These are phyloP conservation scores for Heteractis magnifica DNA, from an alignment of 92 coral and sea anemone species.

Conservation along the genomic window DNA sequence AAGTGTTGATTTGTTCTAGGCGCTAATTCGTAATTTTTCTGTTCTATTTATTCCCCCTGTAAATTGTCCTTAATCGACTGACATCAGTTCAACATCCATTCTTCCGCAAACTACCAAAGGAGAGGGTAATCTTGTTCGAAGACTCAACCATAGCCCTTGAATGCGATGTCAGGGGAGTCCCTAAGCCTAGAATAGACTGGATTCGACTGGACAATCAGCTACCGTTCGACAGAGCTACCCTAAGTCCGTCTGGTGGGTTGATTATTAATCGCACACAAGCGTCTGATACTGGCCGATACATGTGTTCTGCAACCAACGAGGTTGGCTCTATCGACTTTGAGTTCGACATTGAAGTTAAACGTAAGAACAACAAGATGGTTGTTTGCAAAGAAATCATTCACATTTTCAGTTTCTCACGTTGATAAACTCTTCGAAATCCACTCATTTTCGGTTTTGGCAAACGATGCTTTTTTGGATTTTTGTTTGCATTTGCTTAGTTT, in stretches of 20 bases:
- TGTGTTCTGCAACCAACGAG: conserved; percentile 61
- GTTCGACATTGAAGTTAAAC: conserved; percentile 57
- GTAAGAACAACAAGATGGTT: conserved; percentile 42
- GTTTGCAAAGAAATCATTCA: background rate
- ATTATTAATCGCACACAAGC: conserved; percentile 41
- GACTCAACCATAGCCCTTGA: conserved; percentile 42
- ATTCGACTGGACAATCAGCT: conserved; percentile 33
- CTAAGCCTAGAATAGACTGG: conserved; percentile 65
- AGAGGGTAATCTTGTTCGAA: conserved; percentile 42
- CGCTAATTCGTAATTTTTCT: conserved; percentile 16
- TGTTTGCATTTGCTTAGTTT: background rate
- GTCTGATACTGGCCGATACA: conserved; percentile 76
- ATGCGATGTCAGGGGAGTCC: conserved; percentile 52
- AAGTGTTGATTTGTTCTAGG: background rate
- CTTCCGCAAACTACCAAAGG: conserved; percentile 68
- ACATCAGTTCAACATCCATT: conserved; percentile 52
- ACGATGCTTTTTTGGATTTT: conserved; percentile 2
- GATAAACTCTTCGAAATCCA: background rate
- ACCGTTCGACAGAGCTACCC: conserved; percentile 34
- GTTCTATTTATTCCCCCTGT: conserved; percentile 44
- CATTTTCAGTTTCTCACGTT: background rate
- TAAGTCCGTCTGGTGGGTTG: conserved; percentile 46
- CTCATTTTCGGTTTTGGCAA: background rate
- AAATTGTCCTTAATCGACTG: conserved; percentile 13
- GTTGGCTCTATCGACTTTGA: conserved; percentile 48